Conservation (phyloP, 2,888 invertebrate species). For the Reticulitermes lucifugus region DNA sequence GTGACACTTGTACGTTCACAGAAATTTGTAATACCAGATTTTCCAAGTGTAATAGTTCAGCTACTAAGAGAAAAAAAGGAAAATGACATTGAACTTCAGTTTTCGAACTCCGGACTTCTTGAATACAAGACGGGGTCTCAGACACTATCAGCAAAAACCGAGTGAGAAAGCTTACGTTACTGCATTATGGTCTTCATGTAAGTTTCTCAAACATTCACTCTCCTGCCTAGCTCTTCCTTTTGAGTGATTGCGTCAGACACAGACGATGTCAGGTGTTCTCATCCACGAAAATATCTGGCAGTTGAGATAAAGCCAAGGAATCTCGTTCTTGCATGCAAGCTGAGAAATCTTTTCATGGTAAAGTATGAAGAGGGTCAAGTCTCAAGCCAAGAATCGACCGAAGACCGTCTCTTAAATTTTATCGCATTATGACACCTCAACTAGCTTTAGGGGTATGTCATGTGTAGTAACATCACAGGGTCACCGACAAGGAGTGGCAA, state of each 20-base stretch:
- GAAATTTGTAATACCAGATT: too few relatives aligned
- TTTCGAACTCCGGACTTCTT: too few relatives aligned
- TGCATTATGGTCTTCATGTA: not conserved
- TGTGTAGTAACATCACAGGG: not conserved
- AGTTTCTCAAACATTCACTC: not conserved
- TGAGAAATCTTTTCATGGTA: not conserved
- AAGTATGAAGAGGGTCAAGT: not conserved
- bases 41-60: too few relatives aligned
- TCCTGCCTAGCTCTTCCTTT: not conserved
- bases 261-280: not conserved
- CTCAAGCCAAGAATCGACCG: not conserved
- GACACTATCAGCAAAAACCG: too few relatives aligned
- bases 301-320: not conserved
- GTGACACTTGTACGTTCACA: too few relatives aligned
- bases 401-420: not conserved
- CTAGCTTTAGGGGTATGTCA: not conserved
- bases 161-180: too few relatives aligned
- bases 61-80: too few relatives aligned
- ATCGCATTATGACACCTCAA: not conserved
- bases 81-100: too few relatives aligned
- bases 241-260: conserved; percentile 5
- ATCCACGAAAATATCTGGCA: not conserved
- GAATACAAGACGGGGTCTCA: too few relatives aligned
- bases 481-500: not conserved
- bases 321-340: not conserved